Conservation (phyloP, 1,140 invertebrate species). For the Ostrea edulis region DNA sequence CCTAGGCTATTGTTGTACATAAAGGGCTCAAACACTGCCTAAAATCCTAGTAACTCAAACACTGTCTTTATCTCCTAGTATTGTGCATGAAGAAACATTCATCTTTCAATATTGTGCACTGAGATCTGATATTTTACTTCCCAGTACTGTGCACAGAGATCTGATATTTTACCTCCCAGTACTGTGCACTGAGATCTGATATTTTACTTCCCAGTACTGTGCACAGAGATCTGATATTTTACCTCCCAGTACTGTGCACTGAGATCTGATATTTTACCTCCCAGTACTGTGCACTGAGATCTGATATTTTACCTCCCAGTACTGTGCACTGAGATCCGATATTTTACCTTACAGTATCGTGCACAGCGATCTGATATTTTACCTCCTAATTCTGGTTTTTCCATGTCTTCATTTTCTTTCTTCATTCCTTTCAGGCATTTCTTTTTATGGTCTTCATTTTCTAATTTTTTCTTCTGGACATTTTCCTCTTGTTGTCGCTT, state of each 20-base stretch:
- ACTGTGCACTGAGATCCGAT: neutral
- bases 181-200: neutral
- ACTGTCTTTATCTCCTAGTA: no score
- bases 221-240: neutral
- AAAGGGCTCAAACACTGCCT: no score
- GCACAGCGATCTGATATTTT: neutral
- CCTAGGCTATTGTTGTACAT: no score
- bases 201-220: neutral
- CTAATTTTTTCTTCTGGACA: conserved; percentile 85
- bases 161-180: neutral
- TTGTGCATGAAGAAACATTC: no score
- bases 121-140: neutral
- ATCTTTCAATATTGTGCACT: neutral
- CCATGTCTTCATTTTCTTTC: conserved; percentile 44
- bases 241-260: neutral
- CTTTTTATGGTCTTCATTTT: conserved; percentile 85
- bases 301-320: conserved; percentile 8
- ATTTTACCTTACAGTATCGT: neutral
- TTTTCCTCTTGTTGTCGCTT: conserved; percentile 89
- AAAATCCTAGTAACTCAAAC: no score
- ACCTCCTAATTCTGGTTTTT: conserved; percentile 36
- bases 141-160: no score
- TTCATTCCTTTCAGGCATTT: conserved; percentile 81
- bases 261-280: neutral
- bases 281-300: neutral